Evolutionary conservation across 1,140 invertebrate species (phyloP), one percentile per base, ranked within the genome.

Genomic region (Drosophila pectinifera): DNA sequence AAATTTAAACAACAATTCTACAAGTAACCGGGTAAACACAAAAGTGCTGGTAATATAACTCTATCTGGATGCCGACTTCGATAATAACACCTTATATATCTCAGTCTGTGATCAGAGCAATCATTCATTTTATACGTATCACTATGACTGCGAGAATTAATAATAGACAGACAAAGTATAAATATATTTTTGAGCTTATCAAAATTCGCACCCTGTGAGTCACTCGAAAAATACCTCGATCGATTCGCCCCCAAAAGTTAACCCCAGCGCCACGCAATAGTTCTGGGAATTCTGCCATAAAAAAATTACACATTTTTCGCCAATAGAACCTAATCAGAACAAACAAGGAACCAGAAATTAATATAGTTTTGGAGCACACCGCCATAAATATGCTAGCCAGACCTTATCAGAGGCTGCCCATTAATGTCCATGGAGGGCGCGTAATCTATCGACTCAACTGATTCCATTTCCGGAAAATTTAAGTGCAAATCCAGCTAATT

Each of bases 401-500:
- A 13, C 49, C 67, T 70, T 41, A 70, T 70, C 67, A 36, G 31
- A 24, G 39, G 16, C 14, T 54, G 38, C 16, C 51, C 67, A 48
- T 70, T 57, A 69, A 70, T 3, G 20, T 38, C 63, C 49, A 43
- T 16, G 18, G 34, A 38, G 49, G 10, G 26, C 11, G 22, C 18
- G 31, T 69, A 45, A 55, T 46, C 48, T 24, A 6, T 3, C 5
- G 2, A 18, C 22, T 28, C 20, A 28, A 64, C 26, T 39, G 41
- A 31, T 14, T 69, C 39, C 51, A 56, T 58, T 82, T 81, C 62
- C 80, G 63, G 24, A 22, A 45, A 59, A 41, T 38, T 69, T 49
- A 73, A 81, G 73, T 73, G 62, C 61, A 39, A 61, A 65, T 39
- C 46, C 69, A 73, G 78, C 41, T 51, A 51, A 55, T 58, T 58